Percentiles rank a stretch among this genome's conserved stretches.
phyloP scores from a whole-genome alignment of 30 jellyfish, hydroid and myxozoan species.

The Rhopilema esculentum region DNA sequence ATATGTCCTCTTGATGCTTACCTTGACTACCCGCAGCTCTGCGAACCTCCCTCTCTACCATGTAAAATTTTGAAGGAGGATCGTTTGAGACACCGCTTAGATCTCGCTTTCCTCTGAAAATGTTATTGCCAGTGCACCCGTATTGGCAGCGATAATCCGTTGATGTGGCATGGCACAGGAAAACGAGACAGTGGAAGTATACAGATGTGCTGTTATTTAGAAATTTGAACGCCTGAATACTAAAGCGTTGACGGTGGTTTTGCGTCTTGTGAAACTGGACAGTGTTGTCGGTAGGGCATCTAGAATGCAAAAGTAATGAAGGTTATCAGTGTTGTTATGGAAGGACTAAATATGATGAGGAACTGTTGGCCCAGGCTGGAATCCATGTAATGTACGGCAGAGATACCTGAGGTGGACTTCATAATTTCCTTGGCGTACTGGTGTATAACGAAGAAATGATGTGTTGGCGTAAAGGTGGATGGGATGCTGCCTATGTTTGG shows the following conservation, averaged over 20 bases:
- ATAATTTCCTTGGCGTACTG: no score
- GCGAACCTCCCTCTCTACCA: constrained; percentile 10
- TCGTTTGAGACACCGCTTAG: not conserved
- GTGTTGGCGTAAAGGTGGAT: no score
- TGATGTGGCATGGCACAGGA: constrained; percentile 46
- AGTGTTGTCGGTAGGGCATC: constrained; percentile 41
- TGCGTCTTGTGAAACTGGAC: constrained; percentile 18
- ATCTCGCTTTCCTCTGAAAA: constrained; percentile 44
- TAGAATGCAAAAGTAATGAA: not conserved
- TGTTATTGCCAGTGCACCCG: constrained; percentile 56
- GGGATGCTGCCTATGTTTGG: no score
- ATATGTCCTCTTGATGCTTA: no score
- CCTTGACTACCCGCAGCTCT: no score
- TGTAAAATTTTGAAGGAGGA: constrained; percentile 21
- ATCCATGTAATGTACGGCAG: no score
- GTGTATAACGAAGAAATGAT: no score
- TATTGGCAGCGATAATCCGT: constrained; percentile 27
- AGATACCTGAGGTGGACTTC: no score
- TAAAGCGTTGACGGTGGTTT: constrained; percentile 31
- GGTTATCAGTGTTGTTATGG: not conserved
- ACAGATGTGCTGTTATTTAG: constrained; percentile 29
- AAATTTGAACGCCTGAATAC: constrained; percentile 34
- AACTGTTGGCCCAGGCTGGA: no score
- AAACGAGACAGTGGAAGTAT: constrained; percentile 47
- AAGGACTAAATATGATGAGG: no score